A percentile compares a stretch with the other conserved stretches of the same genome.
phyloP scores from a whole-genome alignment of 2,888 invertebrate species.

The Papilio protenor region DNA sequence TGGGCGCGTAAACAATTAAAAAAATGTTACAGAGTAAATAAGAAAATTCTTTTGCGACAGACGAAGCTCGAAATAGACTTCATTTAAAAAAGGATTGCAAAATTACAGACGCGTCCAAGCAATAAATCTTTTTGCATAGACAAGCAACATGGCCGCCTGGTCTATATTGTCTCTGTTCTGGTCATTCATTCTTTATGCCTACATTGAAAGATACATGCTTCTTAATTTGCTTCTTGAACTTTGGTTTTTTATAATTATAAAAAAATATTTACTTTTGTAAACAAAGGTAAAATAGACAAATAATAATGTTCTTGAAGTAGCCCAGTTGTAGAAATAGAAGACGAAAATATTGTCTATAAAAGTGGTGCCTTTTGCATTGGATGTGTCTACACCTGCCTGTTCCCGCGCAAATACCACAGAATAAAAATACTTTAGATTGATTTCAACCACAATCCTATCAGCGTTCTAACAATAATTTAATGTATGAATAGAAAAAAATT shows the following conservation, averaged over 20 bases:
- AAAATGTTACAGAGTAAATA: slow-evolving; percentile 44
- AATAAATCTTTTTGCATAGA: slow-evolving; percentile 76
- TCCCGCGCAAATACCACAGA: slow-evolving; percentile 14
- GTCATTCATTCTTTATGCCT: slow-evolving; percentile 62
- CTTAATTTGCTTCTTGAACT: slow-evolving; percentile 1
- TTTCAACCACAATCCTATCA: slow-evolving; percentile 28
- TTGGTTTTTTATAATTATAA: background rate
- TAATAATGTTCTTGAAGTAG: background rate
- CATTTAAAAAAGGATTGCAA: slow-evolving; percentile 59
- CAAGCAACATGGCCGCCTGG: slow-evolving; percentile 75
- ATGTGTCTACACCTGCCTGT: background rate
- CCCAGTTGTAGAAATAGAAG: background rate
- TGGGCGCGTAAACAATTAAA: slow-evolving; percentile 44
- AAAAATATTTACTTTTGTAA: no score
- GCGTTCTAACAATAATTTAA: background rate
- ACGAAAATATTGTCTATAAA: background rate
- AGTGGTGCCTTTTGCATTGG: background rate
- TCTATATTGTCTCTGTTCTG: slow-evolving; percentile 73
- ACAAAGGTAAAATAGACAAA: no score
- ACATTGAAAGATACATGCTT: slow-evolving; percentile 39
- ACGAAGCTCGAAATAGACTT: slow-evolving; percentile 45
- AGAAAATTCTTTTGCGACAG: slow-evolving; percentile 41
- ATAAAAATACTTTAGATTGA: slow-evolving; percentile 35
- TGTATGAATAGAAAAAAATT: background rate
- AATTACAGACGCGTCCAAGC: slow-evolving; percentile 67